Base-by-base conservation (phyloP, 2,888 invertebrate genomes). In the Herminia tarsipennalis region DNA sequence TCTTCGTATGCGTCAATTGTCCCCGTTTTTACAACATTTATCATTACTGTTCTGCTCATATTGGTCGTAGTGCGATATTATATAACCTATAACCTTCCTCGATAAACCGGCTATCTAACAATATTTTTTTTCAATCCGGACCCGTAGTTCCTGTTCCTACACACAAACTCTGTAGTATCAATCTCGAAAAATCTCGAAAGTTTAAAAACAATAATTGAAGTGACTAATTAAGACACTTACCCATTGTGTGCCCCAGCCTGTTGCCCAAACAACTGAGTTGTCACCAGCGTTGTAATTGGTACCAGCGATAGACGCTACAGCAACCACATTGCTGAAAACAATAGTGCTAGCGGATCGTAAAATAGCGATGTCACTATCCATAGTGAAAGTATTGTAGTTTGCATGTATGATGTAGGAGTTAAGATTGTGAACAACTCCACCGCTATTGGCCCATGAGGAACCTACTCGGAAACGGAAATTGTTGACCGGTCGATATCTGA, bases 211-310 rank as follows among this genome's bases (percentile, higher is more conserved):
- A n/a, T n/a, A n/a, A n/a, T n/a, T n/a, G n/a, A n/a, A n/a, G n/a
- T n/a, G n/a, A n/a, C 8, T 3, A 6, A 27, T 27, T 27, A 0
- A 27, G 36, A 5, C 72, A 35, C 24, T 16, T 25, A 35, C 35
- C 0, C 25, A 42, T 36, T 73, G 72, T 0, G 9, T 14, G 14
- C 82, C 82, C 82, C 83, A 83, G 49, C 83, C 82, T 13, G 77
- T 50, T 25, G 80, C 76, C 74, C 72, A 77, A 0, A 81, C 76
- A 6, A 52, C 53, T 39, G 67, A 57, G 39, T 79, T 75, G 39
- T 79, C 80, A 16, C 17, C 58, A 1, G 77, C 39, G 24, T 58
- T 53, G 50, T 81, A 83, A 41, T 68, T 78, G 13, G 71, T 2
- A 2, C 78, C 76, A 24, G 83, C 76, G 14, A 81, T 73, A 6